These are phyloP conservation scores for Macrophya alboannulata DNA, from an alignment of 2,888 invertebrate genomes.

Conservation along the genomic window DNA sequence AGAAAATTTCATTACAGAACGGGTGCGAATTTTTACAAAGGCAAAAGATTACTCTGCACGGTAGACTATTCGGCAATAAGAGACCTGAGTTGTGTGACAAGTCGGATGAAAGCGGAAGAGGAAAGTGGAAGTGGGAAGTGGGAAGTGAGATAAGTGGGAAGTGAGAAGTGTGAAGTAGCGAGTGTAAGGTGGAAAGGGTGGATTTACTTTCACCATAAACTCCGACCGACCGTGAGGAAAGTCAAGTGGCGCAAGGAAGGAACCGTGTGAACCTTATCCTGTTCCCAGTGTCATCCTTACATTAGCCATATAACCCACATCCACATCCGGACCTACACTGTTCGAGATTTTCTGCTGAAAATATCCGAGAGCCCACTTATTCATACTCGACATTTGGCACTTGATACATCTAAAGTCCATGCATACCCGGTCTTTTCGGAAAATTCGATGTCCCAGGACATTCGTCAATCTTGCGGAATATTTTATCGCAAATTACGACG, in stretches of 20 bases:
- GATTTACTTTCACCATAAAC: conserved; percentile 47
- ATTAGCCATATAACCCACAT: neutral
- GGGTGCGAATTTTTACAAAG: neutral
- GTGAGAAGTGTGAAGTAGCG: neutral
- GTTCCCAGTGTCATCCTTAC: neutral
- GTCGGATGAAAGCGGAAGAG: conserved; percentile 10
- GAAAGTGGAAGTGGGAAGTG: neutral
- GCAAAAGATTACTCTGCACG: neutral
- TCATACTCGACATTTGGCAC: neutral
- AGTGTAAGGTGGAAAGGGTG: conserved; percentile 5
- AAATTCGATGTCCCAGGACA: too few species aligned
- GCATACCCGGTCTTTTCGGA: too few species aligned
- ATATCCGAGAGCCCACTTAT: neutral
- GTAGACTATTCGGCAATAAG: conserved; percentile 34
- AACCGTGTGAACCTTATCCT: neutral
- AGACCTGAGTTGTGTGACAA: conserved; percentile 36
- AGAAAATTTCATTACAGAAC: too few species aligned
- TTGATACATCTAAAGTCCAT: neutral
- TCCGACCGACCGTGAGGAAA: conserved; percentile 36
- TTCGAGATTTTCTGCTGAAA: conserved; percentile 13
- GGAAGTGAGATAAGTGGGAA: neutral
- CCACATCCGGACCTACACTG: too few species aligned
- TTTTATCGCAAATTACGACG: neutral
- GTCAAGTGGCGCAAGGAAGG: neutral
- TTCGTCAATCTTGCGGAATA: neutral